phyloP scores from a whole-genome alignment of 1,140 invertebrate genomes.

The Adelges cooleyi region DNA sequence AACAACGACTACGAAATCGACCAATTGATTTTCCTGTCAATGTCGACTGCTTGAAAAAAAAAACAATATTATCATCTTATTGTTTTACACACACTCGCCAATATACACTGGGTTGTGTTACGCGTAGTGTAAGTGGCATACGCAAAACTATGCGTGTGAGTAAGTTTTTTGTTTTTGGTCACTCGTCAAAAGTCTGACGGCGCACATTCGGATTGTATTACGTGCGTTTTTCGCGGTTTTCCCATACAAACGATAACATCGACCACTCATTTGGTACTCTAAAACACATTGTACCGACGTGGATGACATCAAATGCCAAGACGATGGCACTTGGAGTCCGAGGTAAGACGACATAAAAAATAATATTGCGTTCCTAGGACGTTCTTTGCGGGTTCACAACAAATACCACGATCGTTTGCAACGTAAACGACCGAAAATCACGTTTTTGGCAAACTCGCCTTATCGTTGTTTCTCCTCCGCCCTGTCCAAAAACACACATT shows the following conservation, averaged over 20 bases:
- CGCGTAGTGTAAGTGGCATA: not conserved
- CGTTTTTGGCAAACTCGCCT: not conserved
- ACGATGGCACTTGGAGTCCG: conserved; percentile 1
- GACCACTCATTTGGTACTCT: not conserved
- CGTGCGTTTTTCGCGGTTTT: not conserved
- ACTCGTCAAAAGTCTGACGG: not conserved
- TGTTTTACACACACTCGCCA: too few species aligned
- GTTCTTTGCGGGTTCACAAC: not conserved
- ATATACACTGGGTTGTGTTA: too few species aligned
- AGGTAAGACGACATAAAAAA: not conserved
- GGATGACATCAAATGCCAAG: not conserved
- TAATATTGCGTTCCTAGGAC: not conserved
- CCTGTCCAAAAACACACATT: not conserved
- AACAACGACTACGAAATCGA: too few species aligned
- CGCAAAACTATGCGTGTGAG: not conserved
- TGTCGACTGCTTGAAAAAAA: not conserved
- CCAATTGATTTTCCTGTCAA: conserved; percentile 6
- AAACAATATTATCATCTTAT: not conserved
- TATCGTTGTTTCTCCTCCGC: not conserved
- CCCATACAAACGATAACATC: not conserved
- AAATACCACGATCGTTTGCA: too few species aligned
- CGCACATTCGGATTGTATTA: not conserved
- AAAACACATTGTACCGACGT: not conserved
- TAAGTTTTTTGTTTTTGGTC: not conserved
- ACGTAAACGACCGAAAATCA: too few species aligned